Conservation (phyloP, 2,797 vertebrate species). For the Xerus rutilus region DNA sequence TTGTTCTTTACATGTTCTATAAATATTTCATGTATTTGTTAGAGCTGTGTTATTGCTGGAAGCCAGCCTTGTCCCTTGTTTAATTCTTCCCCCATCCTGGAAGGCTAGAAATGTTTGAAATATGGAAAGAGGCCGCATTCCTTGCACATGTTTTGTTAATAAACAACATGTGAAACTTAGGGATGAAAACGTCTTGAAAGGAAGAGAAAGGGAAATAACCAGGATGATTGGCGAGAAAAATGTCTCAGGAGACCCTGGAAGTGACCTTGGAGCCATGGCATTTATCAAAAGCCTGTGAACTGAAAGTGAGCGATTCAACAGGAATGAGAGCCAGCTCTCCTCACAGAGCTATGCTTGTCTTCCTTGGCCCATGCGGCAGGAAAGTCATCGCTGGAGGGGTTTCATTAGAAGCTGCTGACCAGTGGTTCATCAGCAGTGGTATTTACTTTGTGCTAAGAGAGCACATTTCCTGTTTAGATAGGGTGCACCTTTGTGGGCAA, state of each 20-base stretch:
- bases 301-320: neutral
- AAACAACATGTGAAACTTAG: conserved; percentile 83
- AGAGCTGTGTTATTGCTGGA: conserved; percentile 88
- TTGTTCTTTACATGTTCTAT: conserved; percentile 87
- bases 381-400: neutral
- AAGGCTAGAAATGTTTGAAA: conserved; percentile 84
- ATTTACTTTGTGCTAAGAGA: conserved; percentile 55
- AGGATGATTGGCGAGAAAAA: conserved; percentile 66
- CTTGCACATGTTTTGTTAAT: conserved; percentile 83
- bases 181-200: conserved; percentile 76
- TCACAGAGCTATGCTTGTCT: neutral
- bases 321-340: conserved; percentile 29
- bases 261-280: neutral
- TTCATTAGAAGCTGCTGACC: neutral
- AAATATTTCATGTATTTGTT: conserved; percentile 88
- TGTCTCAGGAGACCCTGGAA: neutral
- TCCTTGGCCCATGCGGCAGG: neutral
- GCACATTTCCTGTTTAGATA: conserved; percentile 68
- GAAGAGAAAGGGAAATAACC: conserved; percentile 75
- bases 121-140: conserved; percentile 83
- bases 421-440: conserved; percentile 1
- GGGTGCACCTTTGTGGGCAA: neutral
- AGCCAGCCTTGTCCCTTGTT: conserved; percentile 85
- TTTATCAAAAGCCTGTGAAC: conserved; percentile 18
- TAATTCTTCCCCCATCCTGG: conserved; percentile 82